Base-by-base conservation (phyloP, 2,797 vertebrate species). In the Ibycter americanus region DNA sequence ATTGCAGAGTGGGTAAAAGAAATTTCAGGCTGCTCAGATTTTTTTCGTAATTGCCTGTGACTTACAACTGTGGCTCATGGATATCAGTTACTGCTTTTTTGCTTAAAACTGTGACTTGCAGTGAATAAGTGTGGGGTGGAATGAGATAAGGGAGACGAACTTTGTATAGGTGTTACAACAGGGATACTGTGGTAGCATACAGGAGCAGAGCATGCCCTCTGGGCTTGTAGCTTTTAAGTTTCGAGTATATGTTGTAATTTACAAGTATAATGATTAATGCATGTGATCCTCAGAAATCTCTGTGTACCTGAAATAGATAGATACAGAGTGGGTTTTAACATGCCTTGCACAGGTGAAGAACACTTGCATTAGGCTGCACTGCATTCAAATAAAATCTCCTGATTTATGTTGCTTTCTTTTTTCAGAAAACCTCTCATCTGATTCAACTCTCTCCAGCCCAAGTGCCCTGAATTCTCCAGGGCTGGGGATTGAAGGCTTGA, bases 361-460 rank as follows among this genome's bases (percentile, higher is more conserved):
- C 34, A 20, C 14, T 87, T 76, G 8, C 20, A 22, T 85, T 89
- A 54, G 49, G 31, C n/a, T 81, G 46, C 22, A 42, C 19, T 72
- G 42, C 61, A 52, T 85, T 83, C 38, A 91, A 42, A n/a, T 71
- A 32, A 72, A 72, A 58, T 93, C 49, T 95, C 67, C 55, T 94
- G 13, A 88, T 85, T 76, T 76, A 32, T 47, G 13, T 55, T 79
- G 8, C 20, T 86, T 93, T 77, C 32, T 56, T 90, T 71, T 88
- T 91, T 32, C 98, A 99, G 99, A 99, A 98, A 99, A 99, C 98
- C 99, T 99, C 98, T 99, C 99, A 80, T 99, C 99, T 96, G 99
- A 99, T 98, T 99, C 99, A 96, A 98, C 98, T 96, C 98, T 99
- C 98, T 99, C 99, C 98, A 99, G 99, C 98, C 99, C 99, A 97